Evolutionary conservation across 2,797 vertebrate genomes (phyloP).

Genomic region (Ciconia nigra): DNA sequence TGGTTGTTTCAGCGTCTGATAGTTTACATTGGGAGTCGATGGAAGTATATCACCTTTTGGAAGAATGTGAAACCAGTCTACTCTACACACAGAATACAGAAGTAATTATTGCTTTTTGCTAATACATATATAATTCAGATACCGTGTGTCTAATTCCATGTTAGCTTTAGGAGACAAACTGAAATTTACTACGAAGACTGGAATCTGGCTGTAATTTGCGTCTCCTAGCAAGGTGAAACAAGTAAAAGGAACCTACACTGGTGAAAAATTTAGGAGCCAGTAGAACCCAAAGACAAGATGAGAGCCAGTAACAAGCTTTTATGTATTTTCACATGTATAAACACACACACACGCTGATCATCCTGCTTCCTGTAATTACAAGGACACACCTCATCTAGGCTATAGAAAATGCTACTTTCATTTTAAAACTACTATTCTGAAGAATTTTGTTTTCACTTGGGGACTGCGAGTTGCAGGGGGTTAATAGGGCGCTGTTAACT

Average conservation of each 20-base stretch:
- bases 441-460: background rate
- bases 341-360: background rate
- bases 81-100: background rate
- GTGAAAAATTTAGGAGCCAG: background rate
- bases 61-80: background rate
- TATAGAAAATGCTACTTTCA: background rate
- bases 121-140: background rate
- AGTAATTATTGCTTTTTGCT: background rate
- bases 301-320: background rate
- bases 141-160: background rate
- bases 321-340: background rate
- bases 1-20: accelerated
- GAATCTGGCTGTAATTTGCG: background rate
- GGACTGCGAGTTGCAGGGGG: background rate
- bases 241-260: background rate
- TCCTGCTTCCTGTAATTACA: background rate
- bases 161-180: background rate
- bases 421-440: background rate
- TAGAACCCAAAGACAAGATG: background rate
- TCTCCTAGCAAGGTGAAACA: background rate
- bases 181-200: background rate
- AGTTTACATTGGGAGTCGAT: background rate
- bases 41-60: background rate
- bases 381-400: background rate
- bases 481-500: background rate